Evolutionary conservation across 2,797 vertebrate species (phyloP).

Genomic region (Hemitrygon akajei): DNA sequence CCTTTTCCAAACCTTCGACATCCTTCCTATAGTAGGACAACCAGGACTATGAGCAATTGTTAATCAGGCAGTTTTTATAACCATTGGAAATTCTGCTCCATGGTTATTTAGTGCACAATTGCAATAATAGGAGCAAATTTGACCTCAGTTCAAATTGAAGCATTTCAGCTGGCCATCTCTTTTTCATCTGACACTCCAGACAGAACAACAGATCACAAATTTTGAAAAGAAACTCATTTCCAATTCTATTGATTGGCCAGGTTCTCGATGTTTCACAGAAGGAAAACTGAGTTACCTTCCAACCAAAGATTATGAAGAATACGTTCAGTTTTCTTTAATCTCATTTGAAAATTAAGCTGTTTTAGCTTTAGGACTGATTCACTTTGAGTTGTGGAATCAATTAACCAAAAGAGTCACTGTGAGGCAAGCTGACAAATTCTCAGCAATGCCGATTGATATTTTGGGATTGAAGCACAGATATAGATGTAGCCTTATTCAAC

Average conservation of each 20-base stretch:
- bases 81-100: not conserved
- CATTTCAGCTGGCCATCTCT: not conserved
- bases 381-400: not conserved
- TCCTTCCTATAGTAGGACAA: no score
- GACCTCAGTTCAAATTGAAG: not conserved
- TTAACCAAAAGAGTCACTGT: not conserved
- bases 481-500: not conserved
- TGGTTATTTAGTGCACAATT: not conserved
- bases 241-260: not conserved
- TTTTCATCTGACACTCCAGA: not conserved
- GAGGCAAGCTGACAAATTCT: not conserved
- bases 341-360: not conserved
- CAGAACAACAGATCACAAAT: not conserved
- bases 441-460: not conserved
- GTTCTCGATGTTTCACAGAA: not conserved
- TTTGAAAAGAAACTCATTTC: not conserved
- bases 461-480: not conserved
- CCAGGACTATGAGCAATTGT: not conserved
- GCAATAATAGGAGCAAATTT: not conserved
- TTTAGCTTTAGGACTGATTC: not conserved
- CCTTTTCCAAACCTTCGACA: no score
- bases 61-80: not conserved
- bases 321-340: not conserved
- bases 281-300: not conserved
- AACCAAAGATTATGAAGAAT: not conserved